These are phyloP conservation scores for Harpalus rubripes DNA, from an alignment of 2,888 invertebrate genomes.

Conservation along the genomic window DNA sequence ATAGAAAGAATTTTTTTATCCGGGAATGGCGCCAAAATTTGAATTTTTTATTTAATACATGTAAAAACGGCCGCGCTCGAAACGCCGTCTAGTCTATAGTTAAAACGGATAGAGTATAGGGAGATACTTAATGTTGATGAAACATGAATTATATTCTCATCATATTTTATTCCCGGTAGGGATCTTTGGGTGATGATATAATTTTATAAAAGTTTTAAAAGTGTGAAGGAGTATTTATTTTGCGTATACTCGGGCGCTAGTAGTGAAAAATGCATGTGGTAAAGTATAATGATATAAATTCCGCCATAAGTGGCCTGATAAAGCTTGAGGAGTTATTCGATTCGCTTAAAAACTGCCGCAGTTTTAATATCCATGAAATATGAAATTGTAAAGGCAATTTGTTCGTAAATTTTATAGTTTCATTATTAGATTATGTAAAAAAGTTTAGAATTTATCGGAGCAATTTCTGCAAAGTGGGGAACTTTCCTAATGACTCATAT, in stretches of 20 bases:
- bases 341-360: background rate
- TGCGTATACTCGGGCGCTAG: background rate
- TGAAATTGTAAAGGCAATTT: conserved; percentile 42
- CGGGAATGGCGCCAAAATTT: no score
- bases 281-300: conserved; percentile 4
- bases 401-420: conserved; percentile 38
- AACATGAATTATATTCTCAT: no score
- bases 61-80: no score
- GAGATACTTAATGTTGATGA: no score
- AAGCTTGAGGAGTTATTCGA: background rate
- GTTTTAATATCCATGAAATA: conserved; percentile 33
- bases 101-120: no score
- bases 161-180: no score
- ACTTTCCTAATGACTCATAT: conserved; percentile 45
- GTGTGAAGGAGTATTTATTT: background rate
- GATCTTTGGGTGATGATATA: no score
- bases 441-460: conserved; percentile 35
- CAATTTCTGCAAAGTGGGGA: conserved; percentile 38
- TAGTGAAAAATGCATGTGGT: background rate
- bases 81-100: no score
- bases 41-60: no score
- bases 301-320: background rate
- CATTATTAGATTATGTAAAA: conserved; percentile 41
- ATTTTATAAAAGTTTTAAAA: background rate
- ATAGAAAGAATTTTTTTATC: no score